Evolutionary conservation across 2,888 invertebrate genomes (phyloP).

Genomic region (Rugalucina vietnamica): DNA sequence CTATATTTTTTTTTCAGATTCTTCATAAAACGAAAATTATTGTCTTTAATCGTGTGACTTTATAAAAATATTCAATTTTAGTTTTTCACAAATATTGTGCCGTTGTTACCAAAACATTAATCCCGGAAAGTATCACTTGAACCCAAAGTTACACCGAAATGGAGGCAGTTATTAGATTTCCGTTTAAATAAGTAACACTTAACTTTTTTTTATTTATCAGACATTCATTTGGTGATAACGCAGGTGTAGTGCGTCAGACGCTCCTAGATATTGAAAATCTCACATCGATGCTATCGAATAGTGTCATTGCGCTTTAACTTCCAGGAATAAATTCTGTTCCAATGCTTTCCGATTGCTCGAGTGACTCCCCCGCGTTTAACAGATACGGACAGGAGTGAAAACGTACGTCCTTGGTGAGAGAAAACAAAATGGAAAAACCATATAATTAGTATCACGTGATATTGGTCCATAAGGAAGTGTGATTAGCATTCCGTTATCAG

Average conservation of each 20-base stretch:
- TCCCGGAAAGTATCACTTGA: too few species aligned
- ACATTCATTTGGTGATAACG: not conserved
- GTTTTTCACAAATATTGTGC: too few species aligned
- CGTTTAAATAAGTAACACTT: not conserved
- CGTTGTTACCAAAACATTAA: too few species aligned
- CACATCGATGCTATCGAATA: not conserved
- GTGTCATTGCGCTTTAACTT: not conserved
- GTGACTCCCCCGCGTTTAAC: not conserved
- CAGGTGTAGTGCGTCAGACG: constrained; percentile 9
- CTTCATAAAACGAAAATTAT: too few species aligned
- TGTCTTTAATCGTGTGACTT: too few species aligned
- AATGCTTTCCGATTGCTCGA: not conserved
- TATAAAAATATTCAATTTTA: too few species aligned
- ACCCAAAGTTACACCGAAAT: too few species aligned
- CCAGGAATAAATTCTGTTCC: not conserved
- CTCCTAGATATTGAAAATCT: constrained; percentile 6
- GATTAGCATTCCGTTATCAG: too few species aligned
- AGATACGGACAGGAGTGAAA: not conserved
- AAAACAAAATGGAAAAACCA: not conserved
- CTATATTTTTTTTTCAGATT: too few species aligned
- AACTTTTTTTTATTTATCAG: not conserved
- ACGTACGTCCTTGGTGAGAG: not conserved
- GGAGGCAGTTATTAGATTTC: too few species aligned
- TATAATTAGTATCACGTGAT: too few species aligned
- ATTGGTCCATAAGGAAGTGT: too few species aligned